Base-by-base conservation (phyloP, 37 sponge, comb jelly and placozoan genomes). In the Amphimedon queenslandica region DNA sequence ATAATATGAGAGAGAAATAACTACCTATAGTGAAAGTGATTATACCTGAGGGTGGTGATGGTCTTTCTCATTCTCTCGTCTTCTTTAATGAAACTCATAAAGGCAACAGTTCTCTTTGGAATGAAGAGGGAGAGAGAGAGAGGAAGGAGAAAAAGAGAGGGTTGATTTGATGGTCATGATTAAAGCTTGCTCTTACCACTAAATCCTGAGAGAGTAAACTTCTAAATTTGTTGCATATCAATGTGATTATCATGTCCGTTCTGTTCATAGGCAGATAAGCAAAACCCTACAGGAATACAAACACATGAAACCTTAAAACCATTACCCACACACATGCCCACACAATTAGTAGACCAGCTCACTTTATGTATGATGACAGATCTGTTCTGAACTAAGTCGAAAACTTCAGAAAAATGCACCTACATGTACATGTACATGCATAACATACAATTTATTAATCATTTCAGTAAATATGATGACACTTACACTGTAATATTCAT, bases 151-250 rank as follows among this genome's bases (percentile, higher is more conserved):
- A 24, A 55, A 3, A 23, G 38, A 36, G 55, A 27, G 66, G 2
- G 29, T 33, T 39, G 2, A 23, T 8, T 20, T 16, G 10, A 37
- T 8, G 23, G 2, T 13, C 53, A 23, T 67, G 28, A n/a, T 5
- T 10, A 3, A 76, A n/a, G n/a, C n/a, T n/a, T n/a, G n/a, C n/a
- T n/a, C n/a, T n/a, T 38, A 90, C 90, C 73, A 71, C 73, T 2
- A 90, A 72, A 13, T 84, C 86, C 40, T 80, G 77, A n/a, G 90
- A 90, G 0, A 90, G 70, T 6, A 65, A 63, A 21, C 78, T n/a
- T 71, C 94, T 77, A 58, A 88, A 93, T 57, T 83, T 88, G 77
- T 85, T 84, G 6, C 81, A 74, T 24, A 88, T 69, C 11, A 88
- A 58, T 31, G 84, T 74, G 25, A 67, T 68, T 39, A 88, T 73